Percentiles rank a stretch among this genome's conserved stretches.
These are phyloP conservation scores for Musca vetustissima DNA, from an alignment of 1,140 invertebrate genomes.

Conservation along the genomic window DNA sequence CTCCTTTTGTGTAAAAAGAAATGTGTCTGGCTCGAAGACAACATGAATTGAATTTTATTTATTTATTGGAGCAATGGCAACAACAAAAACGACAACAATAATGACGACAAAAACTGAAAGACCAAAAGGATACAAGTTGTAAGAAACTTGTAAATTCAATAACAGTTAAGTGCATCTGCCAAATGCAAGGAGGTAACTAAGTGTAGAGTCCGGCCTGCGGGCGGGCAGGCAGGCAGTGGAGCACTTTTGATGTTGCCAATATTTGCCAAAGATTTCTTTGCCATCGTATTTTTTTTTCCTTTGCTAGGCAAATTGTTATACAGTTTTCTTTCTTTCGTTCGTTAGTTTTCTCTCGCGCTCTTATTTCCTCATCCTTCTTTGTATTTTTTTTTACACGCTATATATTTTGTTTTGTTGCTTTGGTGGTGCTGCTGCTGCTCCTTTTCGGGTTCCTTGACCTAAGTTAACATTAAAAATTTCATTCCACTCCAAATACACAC, in stretches of 20 bases:
- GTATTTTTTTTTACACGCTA: no score
- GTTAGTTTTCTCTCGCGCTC: no score
- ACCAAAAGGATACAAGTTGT: no score
- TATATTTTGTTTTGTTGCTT: no score
- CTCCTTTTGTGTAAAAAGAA: neutral
- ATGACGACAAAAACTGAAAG: no score
- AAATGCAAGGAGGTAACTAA: neutral
- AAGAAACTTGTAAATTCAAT: slow-evolving; percentile 13
- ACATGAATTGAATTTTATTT: neutral
- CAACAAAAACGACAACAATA: no score
- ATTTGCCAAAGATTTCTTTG: neutral
- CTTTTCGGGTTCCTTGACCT: slow-evolving; percentile 18
- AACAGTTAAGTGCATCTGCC: slow-evolving; percentile 20
- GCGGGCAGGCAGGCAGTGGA: no score
- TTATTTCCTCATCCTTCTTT: no score
- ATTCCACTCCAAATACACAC: slow-evolving; percentile 16
- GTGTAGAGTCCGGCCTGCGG: no score
- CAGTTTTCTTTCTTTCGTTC: neutral
- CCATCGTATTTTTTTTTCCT: neutral
- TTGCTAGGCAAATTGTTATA: slow-evolving; percentile 2
- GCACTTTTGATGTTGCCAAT: slow-evolving; percentile 2
- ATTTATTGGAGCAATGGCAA: no score
- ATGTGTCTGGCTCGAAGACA: neutral
- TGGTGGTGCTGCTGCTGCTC: neutral
- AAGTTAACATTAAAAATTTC: slow-evolving; percentile 22